phyloP scores from a whole-genome alignment of 2,113 vertebrate species.

The Isichthys henryi region DNA sequence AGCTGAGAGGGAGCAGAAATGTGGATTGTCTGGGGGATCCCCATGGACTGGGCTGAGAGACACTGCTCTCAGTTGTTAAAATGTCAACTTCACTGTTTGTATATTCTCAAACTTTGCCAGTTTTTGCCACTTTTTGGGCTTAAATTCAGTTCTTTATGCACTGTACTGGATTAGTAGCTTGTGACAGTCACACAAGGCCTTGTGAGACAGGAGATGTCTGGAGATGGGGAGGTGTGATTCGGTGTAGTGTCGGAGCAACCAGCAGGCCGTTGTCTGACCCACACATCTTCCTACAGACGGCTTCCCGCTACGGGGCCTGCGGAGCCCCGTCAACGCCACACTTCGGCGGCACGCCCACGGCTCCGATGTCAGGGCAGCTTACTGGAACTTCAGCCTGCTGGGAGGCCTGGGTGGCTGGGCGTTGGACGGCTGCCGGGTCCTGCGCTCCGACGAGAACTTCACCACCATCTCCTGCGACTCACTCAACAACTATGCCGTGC shows the following conservation, averaged over 20 bases:
- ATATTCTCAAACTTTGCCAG: background rate
- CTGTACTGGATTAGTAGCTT: background rate
- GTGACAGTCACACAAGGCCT: background rate
- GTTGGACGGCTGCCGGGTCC: slow-evolving; percentile 78
- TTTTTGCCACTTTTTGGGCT: background rate
- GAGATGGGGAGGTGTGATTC: background rate
- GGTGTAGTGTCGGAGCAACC: background rate
- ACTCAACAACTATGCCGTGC: slow-evolving; percentile 84
- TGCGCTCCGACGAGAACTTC: slow-evolving; percentile 81
- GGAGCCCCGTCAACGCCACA: slow-evolving; percentile 73
- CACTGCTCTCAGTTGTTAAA: background rate
- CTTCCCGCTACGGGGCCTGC: slow-evolving; percentile 51
- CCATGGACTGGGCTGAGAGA: background rate
- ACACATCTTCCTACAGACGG: slow-evolving; percentile 63
- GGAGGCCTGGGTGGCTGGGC: slow-evolving; percentile 89
- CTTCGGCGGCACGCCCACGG: slow-evolving; percentile 78
- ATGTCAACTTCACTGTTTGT: background rate
- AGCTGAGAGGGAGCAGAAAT: background rate
- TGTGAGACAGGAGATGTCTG: background rate
- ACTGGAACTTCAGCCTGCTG: slow-evolving; percentile 84
- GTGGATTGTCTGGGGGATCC: background rate
- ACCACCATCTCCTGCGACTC: slow-evolving; percentile 85
- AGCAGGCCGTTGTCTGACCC: background rate
- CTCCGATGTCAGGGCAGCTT: slow-evolving; percentile 76
- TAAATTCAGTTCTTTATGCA: background rate